These are phyloP conservation scores for Ceryle rudis DNA, from an alignment of 2,797 vertebrate species.

Conservation along the genomic window DNA sequence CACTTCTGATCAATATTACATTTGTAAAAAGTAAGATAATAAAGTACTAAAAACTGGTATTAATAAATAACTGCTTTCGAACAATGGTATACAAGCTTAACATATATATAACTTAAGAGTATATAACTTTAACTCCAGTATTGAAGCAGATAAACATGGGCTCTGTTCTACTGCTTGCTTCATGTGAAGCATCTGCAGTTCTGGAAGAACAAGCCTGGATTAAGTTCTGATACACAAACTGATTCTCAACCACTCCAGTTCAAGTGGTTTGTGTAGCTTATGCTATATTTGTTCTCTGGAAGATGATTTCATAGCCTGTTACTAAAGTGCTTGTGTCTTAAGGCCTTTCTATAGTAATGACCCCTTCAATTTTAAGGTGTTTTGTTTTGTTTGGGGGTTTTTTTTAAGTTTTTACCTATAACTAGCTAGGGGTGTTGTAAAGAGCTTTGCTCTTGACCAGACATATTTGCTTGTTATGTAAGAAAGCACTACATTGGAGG, in stretches of 20 bases:
- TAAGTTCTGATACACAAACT: background rate
- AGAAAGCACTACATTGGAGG: background rate
- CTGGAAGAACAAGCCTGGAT: background rate
- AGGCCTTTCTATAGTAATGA: background rate
- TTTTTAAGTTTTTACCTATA: background rate
- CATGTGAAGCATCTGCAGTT: rapidly evolving
- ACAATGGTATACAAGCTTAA: background rate
- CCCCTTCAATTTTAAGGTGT: background rate
- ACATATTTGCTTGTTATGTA: background rate
- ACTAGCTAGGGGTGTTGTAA: background rate
- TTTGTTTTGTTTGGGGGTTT: background rate
- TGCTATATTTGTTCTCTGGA: background rate
- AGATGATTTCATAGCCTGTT: background rate
- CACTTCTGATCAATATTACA: background rate
- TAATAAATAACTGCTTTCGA: background rate
- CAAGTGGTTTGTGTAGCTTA: background rate
- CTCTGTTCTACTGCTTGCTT: background rate
- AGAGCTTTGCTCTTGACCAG: background rate
- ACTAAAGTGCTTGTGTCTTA: background rate
- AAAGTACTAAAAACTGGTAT: background rate
- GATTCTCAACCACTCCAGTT: background rate
- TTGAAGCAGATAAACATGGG: background rate
- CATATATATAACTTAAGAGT: background rate
- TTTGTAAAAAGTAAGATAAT: background rate
- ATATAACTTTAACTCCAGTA: background rate